Evolutionary conservation across 2,888 invertebrate genomes (phyloP).

Genomic region (Tillus elongatus): DNA sequence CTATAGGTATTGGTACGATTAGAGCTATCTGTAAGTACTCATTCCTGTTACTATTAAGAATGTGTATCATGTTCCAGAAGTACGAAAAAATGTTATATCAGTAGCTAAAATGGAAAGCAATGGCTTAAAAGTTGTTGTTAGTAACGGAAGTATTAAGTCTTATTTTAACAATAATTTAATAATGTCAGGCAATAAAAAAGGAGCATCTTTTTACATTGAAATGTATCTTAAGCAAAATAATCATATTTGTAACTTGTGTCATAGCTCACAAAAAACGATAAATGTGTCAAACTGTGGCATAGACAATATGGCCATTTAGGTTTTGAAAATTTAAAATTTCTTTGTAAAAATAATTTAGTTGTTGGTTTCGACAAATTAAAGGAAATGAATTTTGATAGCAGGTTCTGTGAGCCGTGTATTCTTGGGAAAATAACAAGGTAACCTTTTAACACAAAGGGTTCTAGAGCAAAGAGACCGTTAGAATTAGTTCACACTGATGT

Average conservation of each 20-base stretch:
- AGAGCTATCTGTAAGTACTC: too few relatives aligned
- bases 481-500: constrained; percentile 9
- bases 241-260: too few relatives aligned
- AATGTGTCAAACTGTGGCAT: constrained; percentile 12
- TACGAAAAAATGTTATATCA: constrained; percentile 6
- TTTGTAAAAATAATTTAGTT: not conserved
- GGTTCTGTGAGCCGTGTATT: not conserved
- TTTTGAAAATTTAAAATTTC: too few relatives aligned
- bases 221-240: constrained; percentile 2
- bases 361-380: constrained; percentile 1
- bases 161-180: constrained; percentile 6
- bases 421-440: constrained; percentile 5
- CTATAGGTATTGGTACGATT: too few relatives aligned
- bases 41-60: too few relatives aligned
- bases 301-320: constrained; percentile 3
- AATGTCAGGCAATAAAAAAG: not conserved
- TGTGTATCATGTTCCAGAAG: constrained; percentile 7
- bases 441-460: constrained; percentile 6
- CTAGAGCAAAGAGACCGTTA: constrained; percentile 8
- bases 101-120: constrained; percentile 7
- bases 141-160: constrained; percentile 2
- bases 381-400: not conserved
- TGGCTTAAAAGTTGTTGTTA: constrained; percentile 7
- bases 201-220: not conserved
- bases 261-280: too few relatives aligned